Evolutionary conservation across 2,113 vertebrate species (phyloP), one percentile per base, ranked within the genome.

Genomic region (Silurus glanis): DNA sequence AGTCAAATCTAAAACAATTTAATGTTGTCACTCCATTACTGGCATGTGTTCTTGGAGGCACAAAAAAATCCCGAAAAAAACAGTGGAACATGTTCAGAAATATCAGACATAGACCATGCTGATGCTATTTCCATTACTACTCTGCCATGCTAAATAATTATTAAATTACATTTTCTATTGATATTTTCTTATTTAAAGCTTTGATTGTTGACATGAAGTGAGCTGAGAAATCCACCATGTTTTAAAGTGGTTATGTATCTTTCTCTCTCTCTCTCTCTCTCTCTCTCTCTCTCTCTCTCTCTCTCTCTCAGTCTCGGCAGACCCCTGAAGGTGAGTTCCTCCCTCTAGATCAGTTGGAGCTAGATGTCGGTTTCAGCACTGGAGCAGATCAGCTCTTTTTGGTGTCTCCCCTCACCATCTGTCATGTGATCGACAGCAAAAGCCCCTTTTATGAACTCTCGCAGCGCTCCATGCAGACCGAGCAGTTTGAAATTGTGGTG

Each of bases 401-500:
- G 88, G 98, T 99, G 91, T 99, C 98, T 58, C 98, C 98, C 0
- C 98, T 99, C 89, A 99, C 98, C 69, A 99, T 99, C 95, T 99
- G 98, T 95, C 98, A 99, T 88, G 97, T 99, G 94, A 99, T 99
- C 59, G 98, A 99, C 91, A 92, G 97, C 94, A 98, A 99, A 95
- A 99, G 98, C 94, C 98, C 98, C 91, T 99, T 99, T 95, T 99
- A 99, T 88, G 97, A 99, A 88, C 96, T 99, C 61, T 99, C 97
- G 12, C 97, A 98, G 95, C 95, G 97, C 89, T 98, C 97, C 95
- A 99, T 99, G 97, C 97, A 97, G 86, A 98, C 93, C 0, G 98
- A 99, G 93, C 98, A 99, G 94, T 99, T 99, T 84, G 98, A 99
- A 94, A 99, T 99, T 55, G 98, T 99, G 89, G 98, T 99, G 93